These are phyloP conservation scores for Sarcophaga variegata DNA, from an alignment of 2,888 invertebrate genomes.

Conservation along the genomic window DNA sequence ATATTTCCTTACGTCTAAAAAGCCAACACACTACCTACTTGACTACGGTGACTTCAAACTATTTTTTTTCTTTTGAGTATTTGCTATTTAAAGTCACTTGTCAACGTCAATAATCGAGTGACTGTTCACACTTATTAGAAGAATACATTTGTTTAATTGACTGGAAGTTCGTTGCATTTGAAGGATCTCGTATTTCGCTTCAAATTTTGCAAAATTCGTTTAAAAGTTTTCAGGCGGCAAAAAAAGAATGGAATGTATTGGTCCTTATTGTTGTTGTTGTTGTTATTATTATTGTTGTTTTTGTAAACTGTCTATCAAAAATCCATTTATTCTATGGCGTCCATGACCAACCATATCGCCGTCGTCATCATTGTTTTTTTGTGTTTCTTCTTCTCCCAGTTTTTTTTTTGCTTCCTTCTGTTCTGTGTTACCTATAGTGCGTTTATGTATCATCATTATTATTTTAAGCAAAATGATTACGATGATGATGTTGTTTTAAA, in stretches of 20 bases:
- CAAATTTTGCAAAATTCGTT: conserved; percentile 44
- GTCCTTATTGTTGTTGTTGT: conserved; percentile 21
- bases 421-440: neutral
- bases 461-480: conserved; percentile 38
- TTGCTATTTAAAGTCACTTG: no score
- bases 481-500: neutral
- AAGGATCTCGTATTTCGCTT: conserved; percentile 29
- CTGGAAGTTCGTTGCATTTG: conserved; percentile 30
- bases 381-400: conserved; percentile 61
- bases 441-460: no score
- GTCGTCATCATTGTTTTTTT: conserved; percentile 52
- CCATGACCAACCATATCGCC: conserved; percentile 76
- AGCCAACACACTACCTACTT: no score
- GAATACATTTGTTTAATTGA: neutral
- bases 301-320: conserved; percentile 70
- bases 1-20: no score
- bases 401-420: neutral
- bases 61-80: no score
- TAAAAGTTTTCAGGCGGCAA: conserved; percentile 24
- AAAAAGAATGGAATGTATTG: conserved; percentile 12
- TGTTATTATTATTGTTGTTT: conserved; percentile 36
- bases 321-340: conserved; percentile 76
- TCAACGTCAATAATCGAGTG: no score
- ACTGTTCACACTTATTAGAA: neutral
- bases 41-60: no score